Evolutionary conservation across 2,797 vertebrate species (phyloP), one percentile per base, ranked within the genome.

Genomic region (Sternotherus odoratus): DNA sequence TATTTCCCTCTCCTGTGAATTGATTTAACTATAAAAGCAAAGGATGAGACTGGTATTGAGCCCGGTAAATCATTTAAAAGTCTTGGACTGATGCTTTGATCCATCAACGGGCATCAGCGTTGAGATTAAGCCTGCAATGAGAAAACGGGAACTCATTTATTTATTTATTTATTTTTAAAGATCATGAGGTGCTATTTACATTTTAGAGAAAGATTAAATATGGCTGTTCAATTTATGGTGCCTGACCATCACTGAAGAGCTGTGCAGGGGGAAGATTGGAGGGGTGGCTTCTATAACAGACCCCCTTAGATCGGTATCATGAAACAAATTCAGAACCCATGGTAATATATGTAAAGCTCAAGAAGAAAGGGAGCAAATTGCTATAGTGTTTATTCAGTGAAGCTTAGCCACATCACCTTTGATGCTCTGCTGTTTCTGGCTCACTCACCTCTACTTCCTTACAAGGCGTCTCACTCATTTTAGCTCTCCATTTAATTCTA

Each of bases 11-110:
- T 88, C 82, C 39, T n/a, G 80, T 86, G 53, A 88, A 97, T 91
- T 96, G 93, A 95, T 97, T 96, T 97, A 96, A 87, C 94, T 92
- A 92, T 95, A 96, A 97, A 96, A 96, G 66, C 89, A 92, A 92
- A 96, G 82, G 75, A 85, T 90, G 94, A 91, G 89, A 75, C 92
- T 90, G 85, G 79, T 95, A 92, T 89, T 93, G 94, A 97, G 94
- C 86, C 81, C 79, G 82, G 86, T 91, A 94, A 94, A 95, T 86
- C 33, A 93, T 92, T 89, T 90, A 81, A 95, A 92, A 97, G 85
- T 88, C 85, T 30, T 4, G 8, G 50, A 88, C 51, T 54, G 63
- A 87, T 36, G 46, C 36, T 94, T 95, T 88, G 85, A 95, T 90
- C 77, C 36, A 90, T 94, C 92, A 93, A 33, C 30, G 81, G 39